A percentile compares a stretch with the other conserved stretches of the same genome.
These are phyloP conservation scores for Drosophila quinaria DNA, from an alignment of 2,888 invertebrate genomes.

Conservation along the genomic window DNA sequence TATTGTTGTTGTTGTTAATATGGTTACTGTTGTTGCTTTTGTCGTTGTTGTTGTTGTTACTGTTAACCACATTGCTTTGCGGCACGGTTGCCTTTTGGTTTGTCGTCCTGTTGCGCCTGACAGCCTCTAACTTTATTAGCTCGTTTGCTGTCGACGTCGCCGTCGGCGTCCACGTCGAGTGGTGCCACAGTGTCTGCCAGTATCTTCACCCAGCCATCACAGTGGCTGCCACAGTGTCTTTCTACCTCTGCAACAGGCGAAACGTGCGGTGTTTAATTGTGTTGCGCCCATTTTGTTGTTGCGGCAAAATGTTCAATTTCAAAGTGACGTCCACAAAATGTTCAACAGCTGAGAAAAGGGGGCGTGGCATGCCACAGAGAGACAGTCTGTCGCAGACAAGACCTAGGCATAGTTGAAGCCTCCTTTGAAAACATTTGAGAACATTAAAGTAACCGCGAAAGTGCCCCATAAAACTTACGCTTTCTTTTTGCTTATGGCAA, in stretches of 20 bases:
- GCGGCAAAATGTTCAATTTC: constrained; percentile 77
- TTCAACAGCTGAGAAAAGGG: constrained; percentile 9
- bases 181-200: constrained; percentile 29
- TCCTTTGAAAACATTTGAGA: constrained; percentile 12
- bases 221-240: neutral
- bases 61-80: constrained; percentile 72
- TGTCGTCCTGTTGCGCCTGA: constrained; percentile 55
- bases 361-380: constrained; percentile 3
- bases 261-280: constrained; percentile 53
- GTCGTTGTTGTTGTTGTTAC: constrained; percentile 2
- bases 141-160: constrained; percentile 42
- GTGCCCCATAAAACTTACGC: constrained; percentile 45
- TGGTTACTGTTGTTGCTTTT: neutral
- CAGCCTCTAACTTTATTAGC: constrained; percentile 77
- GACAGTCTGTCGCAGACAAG: constrained; percentile 34
- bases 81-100: constrained; percentile 39
- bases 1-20: constrained; percentile 5
- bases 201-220: constrained; percentile 1
- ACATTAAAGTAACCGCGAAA: constrained; percentile 58
- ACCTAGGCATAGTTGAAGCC: constrained; percentile 35
- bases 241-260: constrained; percentile 62
- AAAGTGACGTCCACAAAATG: constrained; percentile 47
- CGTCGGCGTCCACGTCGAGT: constrained; percentile 25
- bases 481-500: constrained; percentile 19
- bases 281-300: constrained; percentile 50